Base-by-base conservation (phyloP, 2,797 vertebrate species). In the Spondyliosoma cantharus region DNA sequence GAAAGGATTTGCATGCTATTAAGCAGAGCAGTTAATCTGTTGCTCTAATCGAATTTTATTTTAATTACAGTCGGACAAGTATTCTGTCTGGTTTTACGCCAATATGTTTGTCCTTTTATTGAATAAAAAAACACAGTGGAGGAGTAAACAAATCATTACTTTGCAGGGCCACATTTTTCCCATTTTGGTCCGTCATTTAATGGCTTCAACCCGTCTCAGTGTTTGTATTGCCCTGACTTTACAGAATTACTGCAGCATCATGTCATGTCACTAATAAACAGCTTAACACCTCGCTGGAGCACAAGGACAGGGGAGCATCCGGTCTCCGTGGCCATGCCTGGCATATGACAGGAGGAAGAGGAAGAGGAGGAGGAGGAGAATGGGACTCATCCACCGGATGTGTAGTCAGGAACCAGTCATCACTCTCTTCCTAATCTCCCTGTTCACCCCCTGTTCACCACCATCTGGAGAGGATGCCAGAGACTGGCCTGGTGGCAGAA, bases 401-500 rank as follows among this genome's bases (percentile, higher is more conserved):
- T 92, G 87, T 89, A 88, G 91, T 91, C 91, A 92, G 91, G 89
- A 91, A 90, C 87, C 88, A 91, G 89, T 92, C 92, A 92, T 90
- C 88, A 78, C 86, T 93, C 91, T 89, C 87, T 83, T 92, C 92
- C 90, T 92, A 91, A 92, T 93, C 92, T 90, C 78, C 82, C 81
- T 61, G 84, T 72, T 88, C 87, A 83, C 85, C 90, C 88, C 81
- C 85, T 78, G 87, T 87, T 90, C 80, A 83, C 81, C 58, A 82
- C 93, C 94, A 95, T 94, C 94, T 95, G 95, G 90, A 93, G 92
- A 94, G 93, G 93, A 94, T 92, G 92, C 91, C 93, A 89, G 84
- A 65, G 86, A 83, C 92, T 86, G 93, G 89, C 91, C 87, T 75
- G 81, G 85, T 85, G 83, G 92, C 86, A 85, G 91, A 93, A 91